Evolutionary conservation across 2,113 vertebrate genomes (phyloP).

Genomic region (Cercocebus atys): DNA sequence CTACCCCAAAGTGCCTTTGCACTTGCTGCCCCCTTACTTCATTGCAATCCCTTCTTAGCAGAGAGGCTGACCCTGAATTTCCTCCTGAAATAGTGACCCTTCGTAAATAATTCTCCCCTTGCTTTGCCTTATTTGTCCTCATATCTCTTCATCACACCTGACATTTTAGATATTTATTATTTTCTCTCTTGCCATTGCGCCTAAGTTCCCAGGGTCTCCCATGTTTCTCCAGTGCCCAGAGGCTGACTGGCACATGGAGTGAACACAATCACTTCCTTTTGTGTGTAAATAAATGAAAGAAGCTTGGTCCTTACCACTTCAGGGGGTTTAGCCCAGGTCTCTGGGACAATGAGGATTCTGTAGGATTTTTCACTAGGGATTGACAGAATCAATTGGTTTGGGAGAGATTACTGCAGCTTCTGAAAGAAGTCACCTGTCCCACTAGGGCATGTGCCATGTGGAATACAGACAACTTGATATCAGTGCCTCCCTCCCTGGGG

Average conservation of each 20-base stretch:
- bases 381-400: neutral
- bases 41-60: neutral
- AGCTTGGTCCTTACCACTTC: neutral
- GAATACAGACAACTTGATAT: neutral
- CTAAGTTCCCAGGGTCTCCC: neutral
- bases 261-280: neutral
- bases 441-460: rapidly evolving
- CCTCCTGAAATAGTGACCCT: neutral
- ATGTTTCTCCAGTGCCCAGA: neutral
- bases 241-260: neutral
- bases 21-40: neutral
- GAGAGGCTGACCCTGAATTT: neutral
- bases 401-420: neutral
- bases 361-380: neutral
- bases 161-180: neutral
- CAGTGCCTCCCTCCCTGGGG: neutral
- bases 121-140: neutral
- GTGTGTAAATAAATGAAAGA: neutral
- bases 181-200: neutral
- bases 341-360: neutral
- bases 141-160: neutral
- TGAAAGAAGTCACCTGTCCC: neutral
- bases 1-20: conserved; percentile 21
- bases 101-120: neutral
- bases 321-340: neutral